A percentile compares a stretch with the other conserved stretches of the same genome.
Evolutionary conservation across 2,113 vertebrate species (phyloP).

Genomic region (Okapia johnstoni): DNA sequence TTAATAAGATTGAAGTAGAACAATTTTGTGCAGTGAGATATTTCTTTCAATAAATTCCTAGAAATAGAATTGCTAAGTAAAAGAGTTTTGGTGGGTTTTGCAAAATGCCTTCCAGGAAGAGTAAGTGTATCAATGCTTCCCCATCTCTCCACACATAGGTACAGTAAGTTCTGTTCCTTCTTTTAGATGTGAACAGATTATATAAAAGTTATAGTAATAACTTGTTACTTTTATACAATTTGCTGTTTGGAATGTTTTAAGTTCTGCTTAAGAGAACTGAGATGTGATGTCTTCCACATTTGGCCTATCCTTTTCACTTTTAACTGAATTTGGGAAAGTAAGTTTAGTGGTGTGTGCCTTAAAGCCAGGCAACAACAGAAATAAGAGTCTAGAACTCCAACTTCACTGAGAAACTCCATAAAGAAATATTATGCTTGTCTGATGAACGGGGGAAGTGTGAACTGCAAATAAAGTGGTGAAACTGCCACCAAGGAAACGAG

Average conservation of each 20-base stretch:
- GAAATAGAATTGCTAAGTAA: not conserved
- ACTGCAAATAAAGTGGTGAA: not conserved
- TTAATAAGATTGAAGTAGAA: not conserved
- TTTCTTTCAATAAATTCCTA: not conserved
- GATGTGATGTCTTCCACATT: not conserved
- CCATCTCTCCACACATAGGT: not conserved
- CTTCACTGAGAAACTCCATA: not conserved
- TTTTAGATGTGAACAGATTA: not conserved
- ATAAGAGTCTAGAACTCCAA: not conserved
- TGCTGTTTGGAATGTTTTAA: not conserved
- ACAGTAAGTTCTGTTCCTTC: not conserved
- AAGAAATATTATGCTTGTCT: not conserved
- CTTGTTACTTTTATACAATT: not conserved
- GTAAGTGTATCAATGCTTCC: not conserved
- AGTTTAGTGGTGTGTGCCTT: not conserved
- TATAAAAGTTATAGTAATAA: not conserved
- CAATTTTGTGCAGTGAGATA: not conserved
- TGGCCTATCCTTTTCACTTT: not conserved
- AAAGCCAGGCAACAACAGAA: not conserved
- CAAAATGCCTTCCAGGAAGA: not conserved
- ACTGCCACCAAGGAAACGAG: not conserved
- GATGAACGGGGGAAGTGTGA: not conserved
- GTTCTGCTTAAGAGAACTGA: not conserved
- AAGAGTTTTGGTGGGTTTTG: not conserved
- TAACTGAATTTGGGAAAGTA: not conserved